These are phyloP conservation scores for Myxocyprinus asiaticus DNA, from an alignment of 2,113 vertebrate species.

Conservation along the genomic window DNA sequence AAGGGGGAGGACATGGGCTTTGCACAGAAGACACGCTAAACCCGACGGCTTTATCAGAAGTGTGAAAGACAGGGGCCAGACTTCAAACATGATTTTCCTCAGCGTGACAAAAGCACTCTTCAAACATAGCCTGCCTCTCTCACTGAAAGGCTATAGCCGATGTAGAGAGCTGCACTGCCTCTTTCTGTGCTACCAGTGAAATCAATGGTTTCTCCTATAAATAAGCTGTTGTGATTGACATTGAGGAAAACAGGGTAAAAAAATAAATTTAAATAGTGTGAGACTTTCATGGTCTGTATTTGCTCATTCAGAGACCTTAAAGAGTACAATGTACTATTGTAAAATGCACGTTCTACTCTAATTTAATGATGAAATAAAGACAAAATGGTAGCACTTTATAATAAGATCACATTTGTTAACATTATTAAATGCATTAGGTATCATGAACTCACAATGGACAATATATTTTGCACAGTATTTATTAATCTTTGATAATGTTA, in stretches of 20 bases:
- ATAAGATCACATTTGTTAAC: too few relatives aligned
- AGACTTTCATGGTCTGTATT: background rate
- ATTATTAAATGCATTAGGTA: too few relatives aligned
- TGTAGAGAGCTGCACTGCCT: background rate
- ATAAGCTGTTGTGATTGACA: slow-evolving; percentile 16
- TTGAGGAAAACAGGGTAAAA: slow-evolving; percentile 3
- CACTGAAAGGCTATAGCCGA: background rate
- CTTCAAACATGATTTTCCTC: slow-evolving; percentile 81
- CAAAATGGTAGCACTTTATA: too few relatives aligned
- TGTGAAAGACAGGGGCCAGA: slow-evolving; percentile 81
- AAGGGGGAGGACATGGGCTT: slow-evolving; percentile 79
- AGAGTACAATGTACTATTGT: background rate
- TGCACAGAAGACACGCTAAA: slow-evolving; percentile 80
- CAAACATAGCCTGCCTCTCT: slow-evolving; percentile 42
- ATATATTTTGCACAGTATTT: too few relatives aligned
- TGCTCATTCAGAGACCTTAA: too few relatives aligned
- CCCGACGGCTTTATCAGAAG: slow-evolving; percentile 77
- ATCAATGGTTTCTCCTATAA: slow-evolving; percentile 23
- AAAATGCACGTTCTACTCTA: background rate
- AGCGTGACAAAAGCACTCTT: slow-evolving; percentile 73
- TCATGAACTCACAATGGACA: too few relatives aligned
- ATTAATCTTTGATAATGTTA: too few relatives aligned
- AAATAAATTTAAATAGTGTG: background rate
- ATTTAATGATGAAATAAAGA: background rate
- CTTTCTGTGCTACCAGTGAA: slow-evolving; percentile 1